phyloP scores from a whole-genome alignment of 2,113 vertebrate species.

The Lepisosteus osseus region DNA sequence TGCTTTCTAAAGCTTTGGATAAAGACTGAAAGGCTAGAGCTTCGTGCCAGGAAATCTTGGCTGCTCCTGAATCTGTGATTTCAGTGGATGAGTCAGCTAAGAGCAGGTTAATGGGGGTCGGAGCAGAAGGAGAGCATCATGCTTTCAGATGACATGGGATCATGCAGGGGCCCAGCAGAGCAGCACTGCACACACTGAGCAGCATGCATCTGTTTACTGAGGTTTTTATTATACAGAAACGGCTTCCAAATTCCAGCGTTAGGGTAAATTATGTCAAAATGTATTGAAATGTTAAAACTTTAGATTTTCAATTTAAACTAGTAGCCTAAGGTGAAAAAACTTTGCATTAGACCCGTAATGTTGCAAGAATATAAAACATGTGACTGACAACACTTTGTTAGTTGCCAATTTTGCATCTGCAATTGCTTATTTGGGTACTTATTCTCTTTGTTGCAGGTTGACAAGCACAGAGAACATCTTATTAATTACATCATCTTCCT shows the following conservation, averaged over 20 bases:
- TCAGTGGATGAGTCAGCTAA: neutral
- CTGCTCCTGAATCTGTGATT: neutral
- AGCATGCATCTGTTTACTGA: slow-evolving; percentile 22
- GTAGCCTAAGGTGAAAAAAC: no score
- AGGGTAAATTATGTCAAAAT: no score
- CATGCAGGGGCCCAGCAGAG: neutral
- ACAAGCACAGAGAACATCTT: slow-evolving; percentile 91
- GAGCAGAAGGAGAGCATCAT: neutral
- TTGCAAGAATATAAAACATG: no score
- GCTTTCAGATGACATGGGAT: neutral
- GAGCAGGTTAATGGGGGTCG: neutral
- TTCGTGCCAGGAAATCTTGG: neutral
- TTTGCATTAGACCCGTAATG: no score
- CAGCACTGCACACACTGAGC: neutral
- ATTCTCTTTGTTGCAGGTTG: slow-evolving; percentile 71
- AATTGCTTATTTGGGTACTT: slow-evolving; percentile 25
- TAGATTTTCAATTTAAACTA: no score
- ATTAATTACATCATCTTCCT: slow-evolving; percentile 99
- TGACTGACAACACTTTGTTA: no score
- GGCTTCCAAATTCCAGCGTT: no score
- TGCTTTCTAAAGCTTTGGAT: neutral
- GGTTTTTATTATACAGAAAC: neutral
- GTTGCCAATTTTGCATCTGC: neutral
- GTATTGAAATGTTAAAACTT: no score
- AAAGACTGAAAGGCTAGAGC: neutral